Percentiles rank a stretch among this genome's conserved stretches.
Evolutionary conservation across 1,140 invertebrate species (phyloP).

Genomic region (Ips typographus): DNA sequence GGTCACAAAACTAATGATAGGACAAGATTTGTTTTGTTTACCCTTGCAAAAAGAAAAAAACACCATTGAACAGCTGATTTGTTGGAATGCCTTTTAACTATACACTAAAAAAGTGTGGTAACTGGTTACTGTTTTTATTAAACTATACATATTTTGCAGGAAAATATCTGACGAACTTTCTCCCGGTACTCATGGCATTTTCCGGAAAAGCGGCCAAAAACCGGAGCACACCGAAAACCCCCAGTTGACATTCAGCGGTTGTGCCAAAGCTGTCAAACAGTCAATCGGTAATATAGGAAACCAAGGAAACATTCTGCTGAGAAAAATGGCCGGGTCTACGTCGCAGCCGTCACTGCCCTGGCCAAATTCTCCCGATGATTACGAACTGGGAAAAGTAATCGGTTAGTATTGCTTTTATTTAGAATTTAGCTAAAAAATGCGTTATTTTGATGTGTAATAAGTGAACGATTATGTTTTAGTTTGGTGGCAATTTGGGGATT

Average conservation of each 20-base stretch:
- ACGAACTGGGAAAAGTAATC: constrained; percentile 92
- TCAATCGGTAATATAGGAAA: constrained; percentile 59
- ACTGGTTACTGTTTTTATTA: too few species aligned
- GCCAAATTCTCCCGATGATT: constrained; percentile 92
- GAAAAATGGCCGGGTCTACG: constrained; percentile 70
- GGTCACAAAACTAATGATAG: too few species aligned
- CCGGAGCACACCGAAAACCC: constrained; percentile 52
- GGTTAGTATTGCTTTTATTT: constrained; percentile 56
- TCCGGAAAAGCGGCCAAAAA: constrained; percentile 62
- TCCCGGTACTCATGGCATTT: constrained; percentile 63
- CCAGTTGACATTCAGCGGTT: constrained; percentile 48
- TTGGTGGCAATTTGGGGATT: constrained; percentile 4
- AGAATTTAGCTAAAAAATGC: constrained; percentile 24
- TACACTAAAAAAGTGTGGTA: too few species aligned
- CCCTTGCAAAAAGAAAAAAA: too few species aligned
- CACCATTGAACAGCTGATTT: too few species aligned
- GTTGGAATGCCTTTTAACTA: too few species aligned
- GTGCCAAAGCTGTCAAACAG: constrained; percentile 54
- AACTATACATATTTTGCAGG: constrained; percentile 47
- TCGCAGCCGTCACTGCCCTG: constrained; percentile 67
- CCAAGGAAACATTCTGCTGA: constrained; percentile 62
- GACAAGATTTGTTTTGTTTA: too few species aligned
- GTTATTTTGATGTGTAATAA: constrained; percentile 31
- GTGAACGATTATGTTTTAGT: constrained; percentile 11
- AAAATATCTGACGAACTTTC: constrained; percentile 64